Evolutionary conservation across 1,140 invertebrate genomes (phyloP), one percentile per base, ranked within the genome.

Genomic region (Latrodectus geometricus): DNA sequence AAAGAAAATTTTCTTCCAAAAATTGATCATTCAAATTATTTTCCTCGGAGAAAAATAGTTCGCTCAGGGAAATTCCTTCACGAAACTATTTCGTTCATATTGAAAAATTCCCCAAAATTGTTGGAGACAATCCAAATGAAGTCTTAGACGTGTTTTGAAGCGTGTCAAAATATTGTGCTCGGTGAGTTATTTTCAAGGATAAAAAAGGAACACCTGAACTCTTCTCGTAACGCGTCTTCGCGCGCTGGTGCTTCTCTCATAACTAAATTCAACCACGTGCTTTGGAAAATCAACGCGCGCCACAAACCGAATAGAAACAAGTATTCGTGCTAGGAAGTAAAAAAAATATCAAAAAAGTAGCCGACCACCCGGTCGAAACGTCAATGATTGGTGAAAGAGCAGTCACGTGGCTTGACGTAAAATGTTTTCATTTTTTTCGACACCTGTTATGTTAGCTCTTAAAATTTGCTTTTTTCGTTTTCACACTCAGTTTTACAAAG

Each of bases 231-330:
- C 52, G 35, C 82, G 82, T 84, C 72, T 76, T 35, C n/a, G 56
- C 82, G 56, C 82, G 49, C 4, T 56, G 82, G 12, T 84, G 82
- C 23, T 54, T 76, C n/a, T 12, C 15, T 75, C 82, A 75, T 70
- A 84, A 84, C 82, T 84, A 84, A 84, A 84, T 52, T 76, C 73
- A 15, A 84, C 82, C 82, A 84, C 82, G 82, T 84, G 82, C 82
- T 84, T 84, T 68, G 17, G 68, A 61, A 84, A 84, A 73, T 84
- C 61, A 84, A 75, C 82, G 82, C 73, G 82, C 72, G 82, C 82
- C 14, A 69, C 65, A 76, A 75, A 76, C 72, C 82, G 73, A 84
- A 84, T 9, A 52, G 82, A 84, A 84, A 84, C 82, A 76, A 84
- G 35, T 84, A 65, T 66, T 52, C 21, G 68, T 73, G 52, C 80